Base-by-base conservation (phyloP, 2,113 vertebrate species). In the Canis aureus region DNA sequence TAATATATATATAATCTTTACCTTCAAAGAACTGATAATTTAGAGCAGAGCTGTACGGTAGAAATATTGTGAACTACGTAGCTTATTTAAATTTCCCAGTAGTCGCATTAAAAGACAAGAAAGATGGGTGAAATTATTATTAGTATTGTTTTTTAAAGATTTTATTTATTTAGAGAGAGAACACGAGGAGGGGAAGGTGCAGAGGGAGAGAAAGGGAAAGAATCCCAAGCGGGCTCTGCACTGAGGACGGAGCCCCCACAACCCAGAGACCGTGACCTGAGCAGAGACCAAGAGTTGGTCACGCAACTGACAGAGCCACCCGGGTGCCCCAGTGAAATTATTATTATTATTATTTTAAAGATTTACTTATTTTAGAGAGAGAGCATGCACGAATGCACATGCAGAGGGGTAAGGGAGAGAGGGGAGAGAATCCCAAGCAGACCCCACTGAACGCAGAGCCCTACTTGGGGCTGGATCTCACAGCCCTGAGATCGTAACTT, bases 31-130 rank as follows among this genome's bases (percentile, higher is more conserved):
- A 81, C 23, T 64, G 27, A 64, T 64, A 27, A 43, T 55, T 94
- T 69, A 90, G 69, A 97, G 62, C 25, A 95, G 78, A 89, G 19
- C 20, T 90, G 4, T 57, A 25, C 2, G 38, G 49, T 60, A 73
- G 55, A 95, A 96, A 67, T 95, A 81, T 19, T 74, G 35, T 79
- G 12, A 83, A 82, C 12, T 25, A 66, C 5, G 32, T 57, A 64
- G 59, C 23, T 87, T 89, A 66, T 86, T 89, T 43, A 76, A 81
- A 73, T 82, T 96, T 97, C 29, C 10, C 35, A 95, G 64, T 62
- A 64, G 51, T 80, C 15, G 69, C 11, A 64, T 67, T 87, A 93
- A 94, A 91, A 79, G 17, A 79, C 32, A 90, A 78, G 89, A 79
- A 22, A 79, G 62, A 85, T 10, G 43, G 20, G 27, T 64, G 17